Base-by-base conservation (phyloP, 2,888 invertebrate species). In the Mantis religiosa region DNA sequence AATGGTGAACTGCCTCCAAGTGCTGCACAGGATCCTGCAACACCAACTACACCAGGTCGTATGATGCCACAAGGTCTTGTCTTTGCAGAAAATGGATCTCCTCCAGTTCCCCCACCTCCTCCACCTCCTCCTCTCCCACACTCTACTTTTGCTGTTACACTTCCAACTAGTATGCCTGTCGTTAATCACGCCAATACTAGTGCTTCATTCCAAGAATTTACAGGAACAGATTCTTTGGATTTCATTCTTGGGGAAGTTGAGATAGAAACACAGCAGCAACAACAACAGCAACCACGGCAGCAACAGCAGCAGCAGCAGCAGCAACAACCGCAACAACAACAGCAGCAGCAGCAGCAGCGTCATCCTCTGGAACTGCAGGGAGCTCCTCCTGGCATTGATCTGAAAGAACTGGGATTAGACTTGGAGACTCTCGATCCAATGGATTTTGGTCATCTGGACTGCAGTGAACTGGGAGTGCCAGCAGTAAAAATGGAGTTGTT, bases 1-100 rank as follows among this genome's bases (percentile, higher is more conserved):
- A 98, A 98, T 92, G 98, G 98, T 20, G 98, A 98, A 92, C 93
- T 98, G 89, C 98, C 98, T 1, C 96, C 98, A 14, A 98, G 98
- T 91, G 98, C 98, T 0, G 98, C 97, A 1, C 96, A 96, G 91
- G 96, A 96, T 91, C 96, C 96, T 90, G 92, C 95, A 90, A 94
- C 95, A 41, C 95, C 96, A 47, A 93, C 94, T 3, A 94, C 94
- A 1, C 94, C 94, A 2, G 94, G 93, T 90, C 92, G 93, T 27
- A 93, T 93, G 84, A 90, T 93, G 15, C 92, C 93, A 8, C 93
- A 93, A 85, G 93, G 92, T 85, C 91, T 93, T 87, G 92, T 93
- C 25, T 93, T 93, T 87, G 92, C 92, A 89, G 90, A 92, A 27
- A 91, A 92, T 2, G 8, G 88, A 27, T 86, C 88, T 34, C 88